A percentile compares a stretch with the other conserved stretches of the same genome.
phyloP scores from a whole-genome alignment of 2,113 vertebrate species.

The Odontophorus gujanensis region DNA sequence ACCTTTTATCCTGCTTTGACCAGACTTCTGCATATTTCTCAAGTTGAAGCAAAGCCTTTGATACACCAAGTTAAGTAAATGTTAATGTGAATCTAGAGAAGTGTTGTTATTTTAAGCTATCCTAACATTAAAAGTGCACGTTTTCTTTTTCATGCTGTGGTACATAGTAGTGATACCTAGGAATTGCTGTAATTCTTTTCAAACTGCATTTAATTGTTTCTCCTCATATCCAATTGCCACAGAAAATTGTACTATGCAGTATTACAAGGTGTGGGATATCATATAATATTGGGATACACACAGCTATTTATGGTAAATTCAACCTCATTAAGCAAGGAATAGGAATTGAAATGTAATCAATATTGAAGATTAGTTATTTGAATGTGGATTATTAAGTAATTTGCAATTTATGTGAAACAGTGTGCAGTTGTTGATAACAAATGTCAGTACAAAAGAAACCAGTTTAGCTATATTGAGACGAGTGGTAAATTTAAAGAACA shows the following conservation, averaged over 20 bases:
- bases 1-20: background rate
- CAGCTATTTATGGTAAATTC: accelerated
- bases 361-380: background rate
- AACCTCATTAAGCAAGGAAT: background rate
- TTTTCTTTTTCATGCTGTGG: background rate
- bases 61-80: background rate
- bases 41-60: background rate
- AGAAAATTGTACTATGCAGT: background rate
- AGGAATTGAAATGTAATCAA: background rate
- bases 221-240: background rate
- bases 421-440: background rate
- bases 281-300: background rate
- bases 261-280: background rate
- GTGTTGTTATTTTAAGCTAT: background rate
- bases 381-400: background rate
- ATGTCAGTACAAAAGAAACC: background rate
- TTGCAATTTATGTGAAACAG: background rate
- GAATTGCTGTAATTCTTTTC: background rate
- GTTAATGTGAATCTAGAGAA: background rate
- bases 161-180: no score
- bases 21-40: background rate
- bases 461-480: background rate
- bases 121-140: background rate
- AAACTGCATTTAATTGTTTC: background rate
- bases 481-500: background rate